phyloP scores from a whole-genome alignment of 2,113 vertebrate genomes.

The Spea multiplicata region DNA sequence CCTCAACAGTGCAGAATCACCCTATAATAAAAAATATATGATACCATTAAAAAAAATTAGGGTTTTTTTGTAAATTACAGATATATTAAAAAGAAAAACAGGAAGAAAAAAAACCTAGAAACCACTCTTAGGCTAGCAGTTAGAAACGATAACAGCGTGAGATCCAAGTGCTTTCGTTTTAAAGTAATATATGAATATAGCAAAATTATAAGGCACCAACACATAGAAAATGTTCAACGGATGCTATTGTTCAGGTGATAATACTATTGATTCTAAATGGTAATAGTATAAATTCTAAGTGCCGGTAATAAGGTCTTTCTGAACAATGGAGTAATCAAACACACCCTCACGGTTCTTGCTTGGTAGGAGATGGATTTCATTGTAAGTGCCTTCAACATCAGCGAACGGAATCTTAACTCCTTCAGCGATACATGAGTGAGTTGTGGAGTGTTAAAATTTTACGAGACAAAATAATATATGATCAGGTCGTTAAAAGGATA shows the following conservation, averaged over 20 bases:
- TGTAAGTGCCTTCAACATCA: constrained; percentile 20
- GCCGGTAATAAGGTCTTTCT: constrained; percentile 34
- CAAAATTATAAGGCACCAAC: constrained; percentile 41
- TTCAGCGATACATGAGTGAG: neutral
- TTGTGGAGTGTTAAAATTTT: too few relatives aligned
- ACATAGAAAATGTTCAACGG: constrained; percentile 3
- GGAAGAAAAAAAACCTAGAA: constrained; percentile 17
- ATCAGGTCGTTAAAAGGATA: too few relatives aligned
- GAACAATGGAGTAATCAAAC: constrained; percentile 47
- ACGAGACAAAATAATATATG: too few relatives aligned
- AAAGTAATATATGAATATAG: constrained; percentile 43
- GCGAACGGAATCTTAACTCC: constrained; percentile 14
- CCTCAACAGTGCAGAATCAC: too few relatives aligned
- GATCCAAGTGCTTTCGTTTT: constrained; percentile 33
- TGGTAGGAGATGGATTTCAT: constrained; percentile 27
- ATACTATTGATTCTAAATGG: constrained; percentile 44
- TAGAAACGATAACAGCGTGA: constrained; percentile 39
- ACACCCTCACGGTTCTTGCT: constrained; percentile 35
- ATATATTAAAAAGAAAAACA: constrained; percentile 33
- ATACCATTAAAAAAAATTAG: constrained; percentile 41
- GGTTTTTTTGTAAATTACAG: constrained; percentile 22
- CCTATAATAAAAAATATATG: neutral
- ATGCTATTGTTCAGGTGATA: constrained; percentile 43
- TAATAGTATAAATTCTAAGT: constrained; percentile 46
- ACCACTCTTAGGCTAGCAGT: constrained; percentile 1